phyloP scores from a whole-genome alignment of 2,797 vertebrate genomes.

The Triplophysa yarkandensis region DNA sequence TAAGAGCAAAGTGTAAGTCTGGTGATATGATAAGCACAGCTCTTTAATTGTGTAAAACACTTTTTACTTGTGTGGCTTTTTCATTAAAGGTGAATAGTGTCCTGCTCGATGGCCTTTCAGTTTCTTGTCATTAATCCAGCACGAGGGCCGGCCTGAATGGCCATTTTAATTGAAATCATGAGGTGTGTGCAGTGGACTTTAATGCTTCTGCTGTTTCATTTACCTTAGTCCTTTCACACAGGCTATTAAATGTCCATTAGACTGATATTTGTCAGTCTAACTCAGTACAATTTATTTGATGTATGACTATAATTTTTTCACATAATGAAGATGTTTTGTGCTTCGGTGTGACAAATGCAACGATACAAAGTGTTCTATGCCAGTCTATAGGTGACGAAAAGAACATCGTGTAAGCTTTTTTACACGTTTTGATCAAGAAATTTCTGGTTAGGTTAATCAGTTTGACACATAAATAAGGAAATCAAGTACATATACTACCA shows the following conservation, averaged over 20 bases:
- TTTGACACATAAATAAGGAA: neutral
- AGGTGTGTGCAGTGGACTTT: conserved; percentile 33
- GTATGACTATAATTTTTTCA: conserved; percentile 70
- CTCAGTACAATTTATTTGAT: conserved; percentile 80
- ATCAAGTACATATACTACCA: too few relatives aligned
- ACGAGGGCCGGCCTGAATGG: neutral
- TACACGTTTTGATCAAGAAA: neutral
- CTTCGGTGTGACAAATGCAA: conserved; percentile 50
- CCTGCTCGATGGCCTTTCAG: conserved; percentile 8
- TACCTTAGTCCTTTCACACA: conserved; percentile 47
- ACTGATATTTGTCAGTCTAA: conserved; percentile 72
- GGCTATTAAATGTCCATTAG: conserved; percentile 57
- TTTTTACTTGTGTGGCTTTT: conserved; percentile 65
- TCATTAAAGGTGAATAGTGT: conserved; percentile 63
- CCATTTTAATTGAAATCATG: conserved; percentile 48
- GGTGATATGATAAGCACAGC: conserved; percentile 69
- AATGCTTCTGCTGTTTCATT: conserved; percentile 36
- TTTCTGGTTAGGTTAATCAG: neutral
- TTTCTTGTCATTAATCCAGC: conserved; percentile 42
- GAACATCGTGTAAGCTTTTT: too few relatives aligned
- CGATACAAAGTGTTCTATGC: conserved; percentile 47
- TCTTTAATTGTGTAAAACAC: conserved; percentile 73
- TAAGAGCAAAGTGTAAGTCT: conserved; percentile 71
- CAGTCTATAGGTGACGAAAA: neutral
- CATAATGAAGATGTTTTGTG: conserved; percentile 75